Evolutionary conservation across 1,140 invertebrate species (phyloP), one percentile per base, ranked within the genome.

Genomic region (Pseudomyrmex pallidus): DNA sequence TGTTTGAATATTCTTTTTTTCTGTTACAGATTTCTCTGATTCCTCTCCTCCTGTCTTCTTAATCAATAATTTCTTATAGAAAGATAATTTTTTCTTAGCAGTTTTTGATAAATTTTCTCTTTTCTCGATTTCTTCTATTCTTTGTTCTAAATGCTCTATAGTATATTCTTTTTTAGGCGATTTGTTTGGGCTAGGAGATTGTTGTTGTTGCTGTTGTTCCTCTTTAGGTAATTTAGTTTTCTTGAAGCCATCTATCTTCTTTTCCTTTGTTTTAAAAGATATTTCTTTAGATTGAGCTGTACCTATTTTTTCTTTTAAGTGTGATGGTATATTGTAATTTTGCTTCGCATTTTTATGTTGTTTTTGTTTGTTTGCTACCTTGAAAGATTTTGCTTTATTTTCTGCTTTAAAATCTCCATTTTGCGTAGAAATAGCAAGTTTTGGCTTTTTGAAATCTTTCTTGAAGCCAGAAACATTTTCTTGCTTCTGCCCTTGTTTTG

Each of bases 1-100:
- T 94, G 87, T 54, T 92, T 67, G 4, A 35, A 48, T 48, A 20
- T 2, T 56, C 15, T 90, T 82, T 64, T 93, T 95, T 78, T 94
- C 89, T 48, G 86, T 85, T 9, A 93, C 92, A 61, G 66, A 25
- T 61, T 54, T 61, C 50, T 67, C 50, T 64, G 17, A 52, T 12
- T 57, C 76, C 5, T 12, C 56, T 25, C 62, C 25, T 35, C 1
- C 2, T 35, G 87, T 63, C 1, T 44, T 8, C 3, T 87, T 20
- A 0, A 0, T 4, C 44, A 93, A 48, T 62, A 86, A 88, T 59
- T 89, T 92, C 10, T 83, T 89, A 0, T 91, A 64, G 8, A 57
- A 7, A 15, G 67, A 56, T 22, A 93, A 66, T 54, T 85, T 90
- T 46, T 82, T 91, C 8, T 76, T 86, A 9, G 91, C 91, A 1